Conservation (phyloP, 2,797 vertebrate genomes). For the Odontamblyopus lacepedii region DNA sequence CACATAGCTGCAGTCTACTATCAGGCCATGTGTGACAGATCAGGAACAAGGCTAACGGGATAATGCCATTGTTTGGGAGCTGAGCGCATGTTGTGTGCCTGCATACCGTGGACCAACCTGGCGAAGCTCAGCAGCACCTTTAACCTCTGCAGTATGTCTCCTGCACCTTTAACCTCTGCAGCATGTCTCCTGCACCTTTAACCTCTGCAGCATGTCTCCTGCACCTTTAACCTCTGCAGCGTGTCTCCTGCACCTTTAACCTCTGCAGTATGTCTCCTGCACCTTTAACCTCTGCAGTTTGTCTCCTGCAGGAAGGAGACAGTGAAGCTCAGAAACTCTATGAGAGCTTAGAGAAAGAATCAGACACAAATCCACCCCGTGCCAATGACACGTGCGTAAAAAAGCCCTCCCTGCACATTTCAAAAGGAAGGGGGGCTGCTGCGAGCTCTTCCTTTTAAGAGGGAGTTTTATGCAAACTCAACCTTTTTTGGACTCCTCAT, state of each 20-base stretch:
- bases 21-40: background rate
- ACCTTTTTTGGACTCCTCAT: too few species aligned
- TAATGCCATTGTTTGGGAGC: background rate
- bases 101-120: conserved; percentile 52
- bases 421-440: too few species aligned
- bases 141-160: conserved; percentile 2
- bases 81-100: background rate
- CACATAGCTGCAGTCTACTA: too few species aligned
- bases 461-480: too few species aligned
- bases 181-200: too few species aligned
- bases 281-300: too few species aligned
- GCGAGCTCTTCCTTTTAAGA: too few species aligned
- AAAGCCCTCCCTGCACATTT: conserved; percentile 18
- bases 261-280: conserved; percentile 53
- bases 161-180: too few species aligned
- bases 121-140: conserved; percentile 61
- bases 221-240: too few species aligned
- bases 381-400: conserved; percentile 49
- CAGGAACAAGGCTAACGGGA: background rate
- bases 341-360: conserved; percentile 63
- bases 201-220: too few species aligned
- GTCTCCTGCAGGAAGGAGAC: background rate
- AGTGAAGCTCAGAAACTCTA: conserved; percentile 33
- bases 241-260: background rate
- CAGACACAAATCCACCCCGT: conserved; percentile 64